Percentiles rank a stretch among this genome's conserved stretches.
phyloP scores from a whole-genome alignment of 2,113 vertebrate genomes.

The Chroicocephalus ridibundus region DNA sequence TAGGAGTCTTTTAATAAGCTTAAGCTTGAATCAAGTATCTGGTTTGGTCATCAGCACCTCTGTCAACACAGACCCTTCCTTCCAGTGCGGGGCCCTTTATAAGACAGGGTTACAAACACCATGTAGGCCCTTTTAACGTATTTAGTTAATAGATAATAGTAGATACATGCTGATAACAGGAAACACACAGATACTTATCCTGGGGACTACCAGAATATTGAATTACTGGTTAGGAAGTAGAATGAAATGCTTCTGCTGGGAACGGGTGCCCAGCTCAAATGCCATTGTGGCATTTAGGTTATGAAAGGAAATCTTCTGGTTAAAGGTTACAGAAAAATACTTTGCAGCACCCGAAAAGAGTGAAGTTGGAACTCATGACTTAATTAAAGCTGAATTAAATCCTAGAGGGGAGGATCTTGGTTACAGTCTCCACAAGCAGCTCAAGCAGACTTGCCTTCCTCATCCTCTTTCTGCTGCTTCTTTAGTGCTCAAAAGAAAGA shows the following conservation, averaged over 20 bases:
- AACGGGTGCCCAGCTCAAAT: slow-evolving; percentile 10
- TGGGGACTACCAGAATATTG: background rate
- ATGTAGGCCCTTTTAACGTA: background rate
- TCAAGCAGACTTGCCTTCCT: background rate
- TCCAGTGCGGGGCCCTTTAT: background rate
- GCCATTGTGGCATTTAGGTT: background rate
- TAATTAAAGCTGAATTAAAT: background rate
- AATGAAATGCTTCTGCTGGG: background rate
- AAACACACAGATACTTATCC: background rate
- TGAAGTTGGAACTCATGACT: background rate
- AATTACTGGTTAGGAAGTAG: background rate
- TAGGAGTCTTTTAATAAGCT: background rate
- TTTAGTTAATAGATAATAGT: background rate
- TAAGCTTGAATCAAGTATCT: background rate
- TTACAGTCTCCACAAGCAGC: background rate
- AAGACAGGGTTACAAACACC: background rate
- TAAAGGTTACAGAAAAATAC: background rate
- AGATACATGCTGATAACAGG: background rate
- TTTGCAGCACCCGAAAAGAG: background rate
- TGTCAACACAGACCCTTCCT: background rate
- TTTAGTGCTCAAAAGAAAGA: background rate
- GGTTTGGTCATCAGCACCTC: background rate
- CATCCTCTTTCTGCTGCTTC: background rate
- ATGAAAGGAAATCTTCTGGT: background rate
- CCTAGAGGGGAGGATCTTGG: background rate